These are phyloP conservation scores for Heliconius charithonia DNA, from an alignment of 2,888 invertebrate genomes.

Conservation along the genomic window DNA sequence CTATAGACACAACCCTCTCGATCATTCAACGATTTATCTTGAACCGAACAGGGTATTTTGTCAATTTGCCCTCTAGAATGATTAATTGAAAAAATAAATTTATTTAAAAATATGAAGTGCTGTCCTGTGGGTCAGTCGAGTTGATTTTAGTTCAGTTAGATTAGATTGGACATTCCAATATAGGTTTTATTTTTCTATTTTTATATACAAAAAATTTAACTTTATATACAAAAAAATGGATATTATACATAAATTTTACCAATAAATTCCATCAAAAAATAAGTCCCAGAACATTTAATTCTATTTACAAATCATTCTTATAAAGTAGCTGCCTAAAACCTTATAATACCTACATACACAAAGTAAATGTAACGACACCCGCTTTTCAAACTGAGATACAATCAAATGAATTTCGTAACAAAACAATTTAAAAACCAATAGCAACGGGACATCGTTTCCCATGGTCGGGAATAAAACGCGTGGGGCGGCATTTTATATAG, in stretches of 20 bases:
- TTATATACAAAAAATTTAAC: too few species aligned
- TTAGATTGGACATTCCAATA: conserved; percentile 9
- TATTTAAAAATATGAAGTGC: conserved; percentile 30
- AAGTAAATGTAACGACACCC: background rate
- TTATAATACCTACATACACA: background rate
- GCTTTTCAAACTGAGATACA: conserved; percentile 15
- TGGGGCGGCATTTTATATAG: conserved; percentile 80
- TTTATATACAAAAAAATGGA: background rate
- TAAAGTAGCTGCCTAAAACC: background rate
- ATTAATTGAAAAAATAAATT: conserved; percentile 30
- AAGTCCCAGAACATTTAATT: background rate
- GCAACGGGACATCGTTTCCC: conserved; percentile 66
- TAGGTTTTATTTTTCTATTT: background rate
- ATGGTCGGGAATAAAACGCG: conserved; percentile 69
- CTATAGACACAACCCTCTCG: conserved; percentile 63
- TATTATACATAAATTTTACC: background rate
- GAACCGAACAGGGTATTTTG: conserved; percentile 47
- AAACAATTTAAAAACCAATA: conserved; percentile 52
- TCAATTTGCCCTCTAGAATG: conserved; percentile 44
- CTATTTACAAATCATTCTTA: background rate
- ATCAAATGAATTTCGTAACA: conserved; percentile 41
- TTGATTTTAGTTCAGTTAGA: background rate
- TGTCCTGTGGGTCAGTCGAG: conserved; percentile 6
- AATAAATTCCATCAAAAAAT: background rate
- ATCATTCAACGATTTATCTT: conserved; percentile 69